Percentiles rank a stretch among this genome's conserved stretches.
These are phyloP conservation scores for Hippolais icterina DNA, from an alignment of 2,113 vertebrate genomes.

Conservation along the genomic window DNA sequence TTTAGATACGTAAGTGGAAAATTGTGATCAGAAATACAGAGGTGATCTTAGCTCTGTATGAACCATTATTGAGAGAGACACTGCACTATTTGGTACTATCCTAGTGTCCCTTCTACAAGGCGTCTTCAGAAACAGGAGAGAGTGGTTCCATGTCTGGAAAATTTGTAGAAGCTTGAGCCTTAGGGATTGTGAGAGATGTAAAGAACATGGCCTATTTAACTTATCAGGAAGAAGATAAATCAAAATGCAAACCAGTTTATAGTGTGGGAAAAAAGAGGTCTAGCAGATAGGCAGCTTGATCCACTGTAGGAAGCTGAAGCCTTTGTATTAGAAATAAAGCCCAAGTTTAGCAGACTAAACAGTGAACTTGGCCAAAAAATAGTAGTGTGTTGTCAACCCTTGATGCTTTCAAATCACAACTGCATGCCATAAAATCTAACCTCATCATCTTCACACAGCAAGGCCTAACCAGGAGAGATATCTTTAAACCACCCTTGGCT, in stretches of 20 bases:
- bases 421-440: not conserved
- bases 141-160: not conserved
- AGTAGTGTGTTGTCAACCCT: not conserved
- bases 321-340: not conserved
- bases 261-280: not conserved
- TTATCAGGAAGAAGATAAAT: not conserved
- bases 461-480: not conserved
- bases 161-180: not conserved
- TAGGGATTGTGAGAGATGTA: not conserved
- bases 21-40: not conserved
- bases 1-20: not conserved
- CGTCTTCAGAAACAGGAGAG: not conserved
- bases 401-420: not conserved
- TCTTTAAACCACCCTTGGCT: not conserved
- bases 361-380: not conserved
- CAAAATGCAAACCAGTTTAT: not conserved
- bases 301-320: not conserved
- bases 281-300: not conserved
- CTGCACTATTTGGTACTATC: not conserved
- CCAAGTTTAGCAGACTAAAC: not conserved
- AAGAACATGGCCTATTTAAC: not conserved
- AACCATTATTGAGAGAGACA: not conserved
- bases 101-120: not conserved
- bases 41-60: not conserved
- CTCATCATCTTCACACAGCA: not conserved